These are phyloP conservation scores for Poeciliopsis paucimaculata DNA, from an alignment of 2,797 vertebrate genomes.

Conservation along the genomic window DNA sequence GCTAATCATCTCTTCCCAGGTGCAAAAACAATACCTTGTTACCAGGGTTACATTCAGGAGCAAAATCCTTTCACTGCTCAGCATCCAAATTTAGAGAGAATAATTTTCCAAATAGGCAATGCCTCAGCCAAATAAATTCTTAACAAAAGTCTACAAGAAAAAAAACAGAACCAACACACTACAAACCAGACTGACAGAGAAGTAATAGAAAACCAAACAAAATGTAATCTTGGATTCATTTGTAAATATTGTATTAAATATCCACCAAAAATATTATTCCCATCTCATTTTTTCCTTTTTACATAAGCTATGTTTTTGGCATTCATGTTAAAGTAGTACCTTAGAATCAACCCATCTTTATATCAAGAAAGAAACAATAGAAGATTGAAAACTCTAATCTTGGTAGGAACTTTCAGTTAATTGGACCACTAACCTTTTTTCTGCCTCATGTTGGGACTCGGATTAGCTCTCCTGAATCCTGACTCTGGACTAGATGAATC, in stretches of 20 bases:
- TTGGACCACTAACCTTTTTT: constrained; percentile 85
- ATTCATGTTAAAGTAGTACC: background rate
- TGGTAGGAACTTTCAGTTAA: background rate
- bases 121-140: background rate
- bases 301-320: background rate
- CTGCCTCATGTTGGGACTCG: constrained; percentile 85
- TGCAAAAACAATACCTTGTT: background rate
- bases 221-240: background rate
- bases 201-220: too few species aligned
- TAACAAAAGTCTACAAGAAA: background rate
- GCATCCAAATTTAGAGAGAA: background rate
- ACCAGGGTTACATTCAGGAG: background rate
- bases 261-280: background rate
- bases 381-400: background rate
- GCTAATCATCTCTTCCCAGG: background rate
- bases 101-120: background rate
- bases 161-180: background rate
- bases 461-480: constrained; percentile 82
- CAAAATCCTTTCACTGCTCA: background rate
- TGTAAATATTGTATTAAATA: background rate
- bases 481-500: constrained; percentile 87
- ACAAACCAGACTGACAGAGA: too few species aligned
- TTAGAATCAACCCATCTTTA: background rate
- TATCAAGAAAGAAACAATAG: background rate
- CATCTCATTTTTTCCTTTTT: background rate